These are phyloP conservation scores for Zhuqinia jingwanae DNA, from an alignment of 2,888 invertebrate species.

Conservation along the genomic window DNA sequence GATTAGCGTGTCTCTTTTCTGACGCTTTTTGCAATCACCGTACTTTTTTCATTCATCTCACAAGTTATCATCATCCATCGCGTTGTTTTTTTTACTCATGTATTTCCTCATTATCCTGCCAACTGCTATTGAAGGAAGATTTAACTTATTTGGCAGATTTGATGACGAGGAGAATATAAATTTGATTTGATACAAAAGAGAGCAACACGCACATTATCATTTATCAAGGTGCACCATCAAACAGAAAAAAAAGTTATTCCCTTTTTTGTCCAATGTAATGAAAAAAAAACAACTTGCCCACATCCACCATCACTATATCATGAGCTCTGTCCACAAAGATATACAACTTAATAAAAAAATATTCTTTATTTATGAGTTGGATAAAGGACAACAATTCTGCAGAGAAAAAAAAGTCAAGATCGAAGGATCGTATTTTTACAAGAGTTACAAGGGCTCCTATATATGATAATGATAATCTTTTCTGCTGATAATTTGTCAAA, in stretches of 20 bases:
- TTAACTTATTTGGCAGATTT: constrained; percentile 38
- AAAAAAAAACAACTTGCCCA: not conserved
- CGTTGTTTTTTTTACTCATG: constrained; percentile 1
- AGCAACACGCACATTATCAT: not conserved
- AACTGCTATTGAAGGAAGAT: constrained; percentile 47
- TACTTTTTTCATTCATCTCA: not conserved
- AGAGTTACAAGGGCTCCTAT: no score
- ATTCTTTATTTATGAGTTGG: not conserved
- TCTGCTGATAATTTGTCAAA: constrained; percentile 21
- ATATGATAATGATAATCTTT: no score
- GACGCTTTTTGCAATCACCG: not conserved
- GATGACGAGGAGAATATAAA: constrained; percentile 46
- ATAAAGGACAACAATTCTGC: not conserved
- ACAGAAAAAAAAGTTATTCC: constrained; percentile 1
- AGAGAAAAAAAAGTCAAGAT: not conserved
- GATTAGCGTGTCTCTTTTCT: not conserved
- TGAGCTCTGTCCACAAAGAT: not conserved
- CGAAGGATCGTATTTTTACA: constrained; percentile 13
- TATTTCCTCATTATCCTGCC: constrained; percentile 37
- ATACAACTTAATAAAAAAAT: not conserved
- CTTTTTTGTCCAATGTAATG: constrained; percentile 45
- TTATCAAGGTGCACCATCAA: constrained; percentile 34
- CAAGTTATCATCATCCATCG: not conserved
- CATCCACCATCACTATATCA: no score
- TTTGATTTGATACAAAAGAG: constrained; percentile 21